phyloP scores from a whole-genome alignment of 2,888 invertebrate species.

The Galerucella pusilla region DNA sequence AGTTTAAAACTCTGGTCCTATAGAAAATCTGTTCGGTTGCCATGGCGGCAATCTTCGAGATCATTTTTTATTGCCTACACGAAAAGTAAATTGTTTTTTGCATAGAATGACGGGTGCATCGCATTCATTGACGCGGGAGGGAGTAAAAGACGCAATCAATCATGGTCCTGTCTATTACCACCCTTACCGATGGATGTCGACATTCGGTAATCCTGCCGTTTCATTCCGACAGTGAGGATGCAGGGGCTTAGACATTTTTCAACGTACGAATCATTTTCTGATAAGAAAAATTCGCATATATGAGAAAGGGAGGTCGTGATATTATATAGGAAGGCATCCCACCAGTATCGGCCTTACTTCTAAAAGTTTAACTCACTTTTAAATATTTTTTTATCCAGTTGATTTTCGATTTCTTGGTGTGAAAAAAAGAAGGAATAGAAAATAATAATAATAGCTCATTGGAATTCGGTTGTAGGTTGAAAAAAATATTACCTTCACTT shows the following conservation, averaged over 20 bases:
- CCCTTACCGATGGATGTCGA: constrained; percentile 47
- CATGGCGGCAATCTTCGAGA: constrained; percentile 32
- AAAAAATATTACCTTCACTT: neutral
- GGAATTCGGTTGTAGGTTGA: neutral
- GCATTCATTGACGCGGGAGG: constrained; percentile 37
- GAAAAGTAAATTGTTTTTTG: constrained; percentile 42
- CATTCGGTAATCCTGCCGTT: constrained; percentile 55
- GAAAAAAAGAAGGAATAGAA: too few relatives aligned
- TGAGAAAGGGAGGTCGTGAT: constrained; percentile 41
- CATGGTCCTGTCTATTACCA: constrained; percentile 58
- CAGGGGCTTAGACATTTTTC: constrained; percentile 52
- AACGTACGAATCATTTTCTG: constrained; percentile 58
- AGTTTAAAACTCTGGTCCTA: constrained; percentile 26
- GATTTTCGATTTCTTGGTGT: neutral
- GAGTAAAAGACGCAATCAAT: constrained; percentile 52
- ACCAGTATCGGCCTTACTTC: neutral
- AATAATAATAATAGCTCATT: neutral
- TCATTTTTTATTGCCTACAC: constrained; percentile 38
- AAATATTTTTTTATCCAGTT: neutral
- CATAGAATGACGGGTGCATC: constrained; percentile 39
- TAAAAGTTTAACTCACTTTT: neutral
- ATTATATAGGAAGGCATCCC: neutral
- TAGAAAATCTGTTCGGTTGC: constrained; percentile 23
- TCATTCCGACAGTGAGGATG: constrained; percentile 53
- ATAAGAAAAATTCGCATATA: constrained; percentile 55